Percentiles rank a stretch among this genome's conserved stretches.
Evolutionary conservation across 2,888 invertebrate species (phyloP).

Genomic region (Meganola albula): DNA sequence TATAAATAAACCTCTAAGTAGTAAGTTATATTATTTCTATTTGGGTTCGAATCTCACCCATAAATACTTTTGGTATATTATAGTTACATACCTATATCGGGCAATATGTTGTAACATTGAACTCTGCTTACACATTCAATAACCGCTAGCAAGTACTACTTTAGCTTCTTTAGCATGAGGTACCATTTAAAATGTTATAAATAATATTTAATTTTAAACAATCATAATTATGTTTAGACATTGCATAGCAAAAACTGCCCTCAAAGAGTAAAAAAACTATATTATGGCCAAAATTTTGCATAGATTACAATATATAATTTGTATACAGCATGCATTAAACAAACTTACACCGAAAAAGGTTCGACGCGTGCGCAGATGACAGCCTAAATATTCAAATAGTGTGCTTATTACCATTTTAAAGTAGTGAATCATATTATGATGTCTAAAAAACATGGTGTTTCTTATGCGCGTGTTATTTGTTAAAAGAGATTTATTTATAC

Average conservation of each 20-base stretch:
- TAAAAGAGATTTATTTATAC: no score
- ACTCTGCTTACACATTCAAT: no score
- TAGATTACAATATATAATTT: slow-evolving; percentile 64
- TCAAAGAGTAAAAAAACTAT: slow-evolving; percentile 57
- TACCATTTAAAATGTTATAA: slow-evolving; percentile 74
- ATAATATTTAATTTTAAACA: slow-evolving; percentile 72
- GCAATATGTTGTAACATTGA: no score
- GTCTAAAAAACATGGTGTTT: slow-evolving; percentile 30
- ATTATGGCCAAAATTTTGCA: slow-evolving; percentile 55
- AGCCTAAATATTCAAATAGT: slow-evolving; percentile 39
- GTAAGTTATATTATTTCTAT: no score
- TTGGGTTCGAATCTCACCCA: no score
- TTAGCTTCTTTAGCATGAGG: no score
- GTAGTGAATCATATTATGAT: slow-evolving; percentile 44
- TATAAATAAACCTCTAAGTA: no score
- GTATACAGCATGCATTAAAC: slow-evolving; percentile 32
- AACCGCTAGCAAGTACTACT: no score
- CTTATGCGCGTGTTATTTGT: no score
- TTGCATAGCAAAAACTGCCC: slow-evolving; percentile 48
- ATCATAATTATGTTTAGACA: slow-evolving; percentile 60
- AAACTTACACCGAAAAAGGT: slow-evolving; percentile 47
- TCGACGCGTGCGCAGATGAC: slow-evolving; percentile 43
- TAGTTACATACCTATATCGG: no score
- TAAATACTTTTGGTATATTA: no score
- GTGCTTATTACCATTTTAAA: slow-evolving; percentile 40